A percentile compares a stretch with the other conserved stretches of the same genome.
These are phyloP conservation scores for Alloplasta piceator DNA, from an alignment of 2,888 invertebrate genomes.

Conservation along the genomic window DNA sequence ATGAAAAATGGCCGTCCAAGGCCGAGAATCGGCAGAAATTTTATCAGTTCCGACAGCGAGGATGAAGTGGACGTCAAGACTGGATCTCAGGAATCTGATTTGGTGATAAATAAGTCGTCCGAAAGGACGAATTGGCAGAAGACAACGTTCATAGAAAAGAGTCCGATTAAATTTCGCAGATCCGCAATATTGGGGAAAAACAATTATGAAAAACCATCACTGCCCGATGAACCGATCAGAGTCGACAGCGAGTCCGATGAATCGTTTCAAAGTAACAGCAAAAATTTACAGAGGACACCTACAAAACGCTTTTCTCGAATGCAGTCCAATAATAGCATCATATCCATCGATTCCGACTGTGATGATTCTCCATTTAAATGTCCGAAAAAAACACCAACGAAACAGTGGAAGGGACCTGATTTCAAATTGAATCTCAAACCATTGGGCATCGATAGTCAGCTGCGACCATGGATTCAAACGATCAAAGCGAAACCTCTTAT, in stretches of 20 bases:
- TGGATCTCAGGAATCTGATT: constrained; percentile 5
- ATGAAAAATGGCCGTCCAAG: not conserved
- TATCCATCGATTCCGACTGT: constrained; percentile 47
- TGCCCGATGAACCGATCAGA: constrained; percentile 26
- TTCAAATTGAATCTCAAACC: constrained; percentile 76
- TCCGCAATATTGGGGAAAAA: constrained; percentile 3
- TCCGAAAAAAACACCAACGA: constrained; percentile 55
- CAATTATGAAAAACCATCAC: constrained; percentile 1
- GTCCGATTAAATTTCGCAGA: not conserved
- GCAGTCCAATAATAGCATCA: not conserved
- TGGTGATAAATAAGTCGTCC: not conserved
- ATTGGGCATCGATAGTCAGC: constrained; percentile 75
- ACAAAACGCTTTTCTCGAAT: not conserved
- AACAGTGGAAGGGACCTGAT: constrained; percentile 75
- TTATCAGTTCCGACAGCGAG: constrained; percentile 69
- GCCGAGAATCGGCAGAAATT: constrained; percentile 34
- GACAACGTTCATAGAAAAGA: no score
- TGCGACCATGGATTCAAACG: constrained; percentile 75
- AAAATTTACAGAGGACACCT: constrained; percentile 6
- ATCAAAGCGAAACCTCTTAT: constrained; percentile 73
- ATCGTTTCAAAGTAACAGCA: constrained; percentile 9
- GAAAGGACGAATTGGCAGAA: not conserved
- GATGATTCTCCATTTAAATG: constrained; percentile 45
- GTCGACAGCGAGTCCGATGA: constrained; percentile 49
- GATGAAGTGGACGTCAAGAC: constrained; percentile 42